Percentiles rank a stretch among this genome's conserved stretches.
These are phyloP conservation scores for Hylaeus volcanicus DNA, from an alignment of 1,140 invertebrate species.

Conservation along the genomic window DNA sequence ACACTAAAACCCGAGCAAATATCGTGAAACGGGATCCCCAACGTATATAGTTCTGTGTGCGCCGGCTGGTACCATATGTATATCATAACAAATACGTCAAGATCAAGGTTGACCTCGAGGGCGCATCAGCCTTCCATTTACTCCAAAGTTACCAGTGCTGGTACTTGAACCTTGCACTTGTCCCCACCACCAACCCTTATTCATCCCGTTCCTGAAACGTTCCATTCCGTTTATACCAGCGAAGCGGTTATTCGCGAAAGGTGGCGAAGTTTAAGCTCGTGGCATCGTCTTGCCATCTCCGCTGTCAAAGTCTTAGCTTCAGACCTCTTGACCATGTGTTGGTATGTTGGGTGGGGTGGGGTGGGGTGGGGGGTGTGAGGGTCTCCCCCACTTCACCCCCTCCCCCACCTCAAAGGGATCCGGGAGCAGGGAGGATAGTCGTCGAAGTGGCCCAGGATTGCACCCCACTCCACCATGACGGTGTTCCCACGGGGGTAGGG, in stretches of 20 bases:
- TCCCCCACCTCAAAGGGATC: slow-evolving; percentile 67
- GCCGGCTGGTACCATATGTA: not conserved
- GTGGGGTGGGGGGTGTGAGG: slow-evolving; percentile 54
- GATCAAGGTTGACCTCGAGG: slow-evolving; percentile 22
- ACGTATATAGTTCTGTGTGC: not conserved
- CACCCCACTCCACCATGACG: slow-evolving; percentile 68
- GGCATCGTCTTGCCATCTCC: slow-evolving; percentile 22
- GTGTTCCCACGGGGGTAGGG: slow-evolving; percentile 70
- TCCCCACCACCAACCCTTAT: not conserved
- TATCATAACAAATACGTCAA: slow-evolving; percentile 6
- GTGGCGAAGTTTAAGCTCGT: slow-evolving; percentile 22
- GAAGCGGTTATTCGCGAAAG: slow-evolving; percentile 9
- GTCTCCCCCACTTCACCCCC: slow-evolving; percentile 72
- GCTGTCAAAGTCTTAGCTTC: slow-evolving; percentile 28
- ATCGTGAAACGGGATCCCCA: not conserved
- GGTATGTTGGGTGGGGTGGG: slow-evolving; percentile 51
- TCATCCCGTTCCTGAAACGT: not conserved
- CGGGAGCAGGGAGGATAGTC: slow-evolving; percentile 73
- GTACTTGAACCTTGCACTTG: not conserved
- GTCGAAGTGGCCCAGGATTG: slow-evolving; percentile 67
- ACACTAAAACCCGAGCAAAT: not conserved
- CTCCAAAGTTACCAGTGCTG: not conserved
- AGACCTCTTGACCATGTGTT: slow-evolving; percentile 41
- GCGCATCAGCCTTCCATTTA: slow-evolving; percentile 2
- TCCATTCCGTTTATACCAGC: not conserved